Evolutionary conservation across 1,140 invertebrate genomes (phyloP), one percentile per base, ranked within the genome.

Genomic region (Scaptomyza pallida): DNA sequence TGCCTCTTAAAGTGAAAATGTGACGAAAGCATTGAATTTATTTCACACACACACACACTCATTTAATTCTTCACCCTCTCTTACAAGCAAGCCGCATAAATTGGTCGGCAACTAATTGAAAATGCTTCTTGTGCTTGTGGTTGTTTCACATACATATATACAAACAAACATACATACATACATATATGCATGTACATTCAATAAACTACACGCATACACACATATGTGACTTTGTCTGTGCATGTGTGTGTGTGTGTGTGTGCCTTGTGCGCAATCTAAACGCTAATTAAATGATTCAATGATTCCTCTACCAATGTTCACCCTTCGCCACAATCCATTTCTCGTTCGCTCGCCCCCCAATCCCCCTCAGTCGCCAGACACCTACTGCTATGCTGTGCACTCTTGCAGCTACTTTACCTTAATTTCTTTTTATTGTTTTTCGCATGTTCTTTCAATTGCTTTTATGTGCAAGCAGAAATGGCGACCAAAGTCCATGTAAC

Each of bases 271-370:
- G 69, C 77, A 80, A 89, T 79, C 72, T 89, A 89, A 89, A 83
- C 86, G 80, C 86, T 89, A 89, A 89, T 89, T 89, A 89, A 89
- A 89, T 89, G 85, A 89, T 89, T 89, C 86, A 89, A 85, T 89
- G 86, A 89, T 81, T 89, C 75, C 74, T 68, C 47, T 68, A 44
- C 50, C 62, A 40, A 10, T 61, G 55, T 40, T 17, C 52, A 40
- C 13, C 45, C 45, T 23, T 43, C 30, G 15, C 33, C 33, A 12
- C 50, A n/a, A 26, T 17, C 33, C 16, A 6, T 44, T 26, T 40
- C 12, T 26, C 5, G 41, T n/a, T n/a, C n/a, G n/a, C n/a, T n/a
- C n/a, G n/a, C n/a, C n/a, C 8, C 10, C n/a, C 19, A 26, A 21
- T 6, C 30, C n/a, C n/a, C n/a, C n/a, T n/a, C n/a, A n/a, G n/a